Conservation (phyloP, 2,797 vertebrate genomes). For the Harpagifer antarcticus region DNA sequence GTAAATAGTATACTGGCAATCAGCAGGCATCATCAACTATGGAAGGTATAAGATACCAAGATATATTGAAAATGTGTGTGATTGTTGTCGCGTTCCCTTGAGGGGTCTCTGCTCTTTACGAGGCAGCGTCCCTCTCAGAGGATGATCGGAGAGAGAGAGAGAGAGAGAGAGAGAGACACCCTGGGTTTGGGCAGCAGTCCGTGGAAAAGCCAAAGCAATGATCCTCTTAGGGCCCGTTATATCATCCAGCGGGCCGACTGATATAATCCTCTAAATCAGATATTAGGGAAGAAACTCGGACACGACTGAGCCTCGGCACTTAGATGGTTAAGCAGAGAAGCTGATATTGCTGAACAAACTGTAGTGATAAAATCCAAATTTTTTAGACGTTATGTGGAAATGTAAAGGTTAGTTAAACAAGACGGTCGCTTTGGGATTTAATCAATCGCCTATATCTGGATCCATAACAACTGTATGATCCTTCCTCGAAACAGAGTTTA, state of each 20-base stretch:
- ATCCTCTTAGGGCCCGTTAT: conserved; percentile 81
- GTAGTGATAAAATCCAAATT: not conserved
- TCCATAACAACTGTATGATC: not conserved
- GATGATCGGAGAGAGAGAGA: conserved; percentile 61
- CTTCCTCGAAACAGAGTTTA: conserved; percentile 1
- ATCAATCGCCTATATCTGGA: not conserved
- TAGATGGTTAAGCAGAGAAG: conserved; percentile 41
- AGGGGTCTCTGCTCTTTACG: conserved; percentile 53
- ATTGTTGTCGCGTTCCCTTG: conserved; percentile 10
- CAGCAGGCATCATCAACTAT: not conserved
- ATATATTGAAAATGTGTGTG: not conserved
- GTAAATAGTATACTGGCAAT: not conserved
- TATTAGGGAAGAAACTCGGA: conserved; percentile 60
- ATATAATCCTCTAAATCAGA: conserved; percentile 81
- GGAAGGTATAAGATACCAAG: conserved; percentile 1
- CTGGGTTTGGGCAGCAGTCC: conserved; percentile 63
- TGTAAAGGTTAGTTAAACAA: conserved; percentile 1
- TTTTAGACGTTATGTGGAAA: not conserved
- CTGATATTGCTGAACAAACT: not conserved
- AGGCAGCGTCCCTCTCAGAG: conserved; percentile 39
- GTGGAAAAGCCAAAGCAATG: conserved; percentile 73
- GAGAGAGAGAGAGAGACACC: conserved; percentile 58
- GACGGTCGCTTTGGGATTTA: not conserved
- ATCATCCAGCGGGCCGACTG: conserved; percentile 70
- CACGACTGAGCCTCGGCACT: conserved; percentile 53